Evolutionary conservation across 2,888 invertebrate genomes (phyloP).

Genomic region (Branchipolynoe longqiensis): DNA sequence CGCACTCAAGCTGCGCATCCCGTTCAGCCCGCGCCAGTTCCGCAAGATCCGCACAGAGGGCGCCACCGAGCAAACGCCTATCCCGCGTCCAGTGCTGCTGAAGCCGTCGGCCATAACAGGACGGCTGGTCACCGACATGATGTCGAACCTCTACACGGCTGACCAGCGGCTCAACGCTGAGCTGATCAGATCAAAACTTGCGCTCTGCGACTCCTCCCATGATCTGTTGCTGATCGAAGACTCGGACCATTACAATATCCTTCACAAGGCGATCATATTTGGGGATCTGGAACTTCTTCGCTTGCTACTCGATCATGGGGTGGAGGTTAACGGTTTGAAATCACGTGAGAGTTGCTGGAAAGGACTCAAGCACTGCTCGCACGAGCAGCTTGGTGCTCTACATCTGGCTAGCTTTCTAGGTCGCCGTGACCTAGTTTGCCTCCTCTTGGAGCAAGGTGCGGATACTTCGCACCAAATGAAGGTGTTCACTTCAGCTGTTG

Average conservation of each 20-base stretch:
- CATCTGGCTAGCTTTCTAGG: slow-evolving; percentile 54
- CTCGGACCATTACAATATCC: slow-evolving; percentile 57
- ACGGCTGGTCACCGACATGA: background rate
- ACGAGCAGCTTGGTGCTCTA: slow-evolving; percentile 41
- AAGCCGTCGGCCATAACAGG: background rate
- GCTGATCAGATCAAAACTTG: background rate
- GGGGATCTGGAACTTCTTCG: slow-evolving; percentile 28
- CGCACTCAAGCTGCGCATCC: slow-evolving; percentile 19
- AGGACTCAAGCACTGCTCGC: slow-evolving; percentile 8
- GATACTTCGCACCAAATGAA: slow-evolving; percentile 39
- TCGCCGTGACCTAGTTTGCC: background rate
- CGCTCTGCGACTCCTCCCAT: slow-evolving; percentile 37
- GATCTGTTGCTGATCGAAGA: slow-evolving; percentile 62
- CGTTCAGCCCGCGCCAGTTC: slow-evolving; percentile 39
- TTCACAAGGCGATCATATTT: slow-evolving; percentile 61
- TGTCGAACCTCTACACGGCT: background rate
- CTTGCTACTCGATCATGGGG: slow-evolving; percentile 49
- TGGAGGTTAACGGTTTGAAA: slow-evolving; percentile 4
- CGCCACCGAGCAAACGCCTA: background rate
- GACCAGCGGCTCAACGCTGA: slow-evolving; percentile 26
- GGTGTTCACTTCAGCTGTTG: slow-evolving; percentile 60
- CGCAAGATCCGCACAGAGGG: background rate
- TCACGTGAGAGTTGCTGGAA: slow-evolving; percentile 30
- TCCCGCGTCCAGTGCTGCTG: background rate
- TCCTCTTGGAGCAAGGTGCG: slow-evolving; percentile 20